Conservation (phyloP, 1,140 invertebrate genomes). For the Euborellia annulipes region DNA sequence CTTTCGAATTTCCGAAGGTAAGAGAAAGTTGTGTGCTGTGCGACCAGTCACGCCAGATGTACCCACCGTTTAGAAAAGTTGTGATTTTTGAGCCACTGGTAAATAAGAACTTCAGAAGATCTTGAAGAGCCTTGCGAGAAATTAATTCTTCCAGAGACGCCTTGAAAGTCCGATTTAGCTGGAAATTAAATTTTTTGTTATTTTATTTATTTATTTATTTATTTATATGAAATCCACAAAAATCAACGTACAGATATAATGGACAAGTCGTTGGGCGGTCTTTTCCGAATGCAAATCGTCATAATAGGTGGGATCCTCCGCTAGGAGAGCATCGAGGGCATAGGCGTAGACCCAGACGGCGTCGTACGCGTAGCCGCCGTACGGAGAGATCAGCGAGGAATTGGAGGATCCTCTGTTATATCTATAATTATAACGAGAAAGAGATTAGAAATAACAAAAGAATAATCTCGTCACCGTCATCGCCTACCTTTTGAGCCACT, state of each 20-base stretch:
- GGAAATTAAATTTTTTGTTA: constrained; percentile 22
- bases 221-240: too few species aligned
- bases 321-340: constrained; percentile 47
- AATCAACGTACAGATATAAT: too few species aligned
- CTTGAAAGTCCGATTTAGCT: constrained; percentile 44
- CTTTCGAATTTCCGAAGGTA: too few species aligned
- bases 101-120: constrained; percentile 46
- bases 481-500: constrained; percentile 41
- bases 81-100: constrained; percentile 39
- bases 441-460: too few species aligned
- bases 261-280: constrained; percentile 29
- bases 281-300: constrained; percentile 38
- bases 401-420: constrained; percentile 12
- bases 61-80: background rate
- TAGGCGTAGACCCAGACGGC: constrained; percentile 70
- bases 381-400: constrained; percentile 31
- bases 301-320: constrained; percentile 36
- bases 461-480: too few species aligned
- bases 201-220: too few species aligned
- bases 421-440: background rate
- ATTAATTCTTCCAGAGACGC: constrained; percentile 58
- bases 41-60: too few species aligned
- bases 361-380: constrained; percentile 67
- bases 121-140: constrained; percentile 53
- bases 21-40: too few species aligned